Evolutionary conservation across 1,140 invertebrate species (phyloP), one percentile per base, ranked within the genome.

Genomic region (Asbolus verrucosus): DNA sequence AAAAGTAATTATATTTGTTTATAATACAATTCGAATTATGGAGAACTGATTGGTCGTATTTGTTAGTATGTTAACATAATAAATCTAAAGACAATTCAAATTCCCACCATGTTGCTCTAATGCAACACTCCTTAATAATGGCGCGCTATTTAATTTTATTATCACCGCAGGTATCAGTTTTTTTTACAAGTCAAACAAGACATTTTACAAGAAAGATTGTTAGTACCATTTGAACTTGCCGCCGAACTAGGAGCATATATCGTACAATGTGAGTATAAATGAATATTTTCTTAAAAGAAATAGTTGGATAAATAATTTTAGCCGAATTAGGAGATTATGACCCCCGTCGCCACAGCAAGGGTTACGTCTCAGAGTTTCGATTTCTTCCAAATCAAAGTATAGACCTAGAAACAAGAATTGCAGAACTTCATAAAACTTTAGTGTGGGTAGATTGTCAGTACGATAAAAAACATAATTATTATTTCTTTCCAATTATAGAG

Each of bases 261-360:
- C 21, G 87, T 99, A 43, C 97, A 99, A 88, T 98, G 96, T 98
- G 85, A 95, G 94, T 92, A 76, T 31, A 27, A 2, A 31, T 63
- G 24, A 39, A 3, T 5, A 27, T 66, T 66, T 41, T 1, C 15
- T 43, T 33, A 39, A 31, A 66, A 24, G n/a, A n/a, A 43, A 36
- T 19, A 24, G n/a, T 69, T 16, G 18, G 19, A 31, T 72, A 69
- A 82, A 27, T 76, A 81, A 79, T 85, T 88, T 60, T 85, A 98
- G 97, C 97, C 75, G 98, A 99, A 85, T 86, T 98, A 36, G 98
- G 98, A 1, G 98, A 99, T 85, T 99, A 95, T 83, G 97, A 99
- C 83, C 89, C 90, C 15, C 84, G 93, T 65, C 85, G 93, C 16
- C 97, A 99, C 82, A 91, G 91, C 1, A 88, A 91, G 6, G 95